Base-by-base conservation (phyloP, 2,888 invertebrate species). In the Stenchaetothrips biformis region DNA sequence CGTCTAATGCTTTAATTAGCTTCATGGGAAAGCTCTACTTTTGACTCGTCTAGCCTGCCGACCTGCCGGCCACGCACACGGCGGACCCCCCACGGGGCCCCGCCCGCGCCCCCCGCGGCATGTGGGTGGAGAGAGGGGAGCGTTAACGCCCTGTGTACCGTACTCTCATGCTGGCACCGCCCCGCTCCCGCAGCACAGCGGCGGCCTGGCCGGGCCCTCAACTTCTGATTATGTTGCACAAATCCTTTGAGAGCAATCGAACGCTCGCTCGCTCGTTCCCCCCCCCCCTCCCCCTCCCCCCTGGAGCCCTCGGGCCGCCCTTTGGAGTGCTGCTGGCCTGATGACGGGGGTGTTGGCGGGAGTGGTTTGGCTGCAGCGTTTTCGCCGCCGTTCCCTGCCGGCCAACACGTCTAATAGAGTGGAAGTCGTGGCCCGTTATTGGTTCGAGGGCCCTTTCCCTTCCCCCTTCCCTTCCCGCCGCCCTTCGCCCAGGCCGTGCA, bases 1-100 rank as follows among this genome's bases (percentile, higher is more conserved):
- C 53, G 67, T 74, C 67, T 74, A 74, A 74, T 74, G 67, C 67
- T 74, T 74, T 74, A 74, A 74, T 74, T 74, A 74, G 67, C 53
- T 74, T 25, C 67, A 13, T 59, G 59, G 59, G 59, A 59, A 59
- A 74, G 67, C 21, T 74, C 67, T 74, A 74, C 67, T 74, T 74
- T 74, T 21, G 67, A 21, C 37, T 37, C 37, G 37, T 37, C 37
- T 37, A 37, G 37, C 37, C 37, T 37, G 37, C 67, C 67, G 25
- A 7, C 9, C 53, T 16, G 53, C 53, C 13, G 2, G 53, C 53
- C 37, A 37, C 37, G 37, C 37, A 37, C 37, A 37, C 37, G 37
- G 1, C 37, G 37, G 37, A 37, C 37, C 37, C 37, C 37, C 37
- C 37, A 37, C 59, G 16, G 18, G 59, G 59, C 59, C 18, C 59